Evolutionary conservation across 1,140 invertebrate genomes (phyloP).

Genomic region (Conopomorpha cramerella): DNA sequence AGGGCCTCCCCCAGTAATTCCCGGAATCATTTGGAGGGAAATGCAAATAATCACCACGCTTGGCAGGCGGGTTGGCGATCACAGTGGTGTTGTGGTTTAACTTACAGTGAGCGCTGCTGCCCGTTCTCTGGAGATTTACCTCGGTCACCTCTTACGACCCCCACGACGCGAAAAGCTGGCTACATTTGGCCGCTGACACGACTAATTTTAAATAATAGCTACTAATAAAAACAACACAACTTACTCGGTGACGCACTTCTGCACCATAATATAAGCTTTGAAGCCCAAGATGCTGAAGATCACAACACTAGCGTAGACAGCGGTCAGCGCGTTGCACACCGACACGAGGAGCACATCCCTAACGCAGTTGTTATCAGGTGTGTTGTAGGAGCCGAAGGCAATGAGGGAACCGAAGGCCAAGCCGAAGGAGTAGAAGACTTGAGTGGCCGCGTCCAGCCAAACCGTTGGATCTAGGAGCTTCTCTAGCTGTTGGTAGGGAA

Average conservation of each 20-base stretch:
- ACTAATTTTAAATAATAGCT: too few relatives aligned
- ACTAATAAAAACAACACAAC: constrained; percentile 20
- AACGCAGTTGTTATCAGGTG: constrained; percentile 88
- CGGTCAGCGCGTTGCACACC: constrained; percentile 87
- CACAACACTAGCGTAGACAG: constrained; percentile 91
- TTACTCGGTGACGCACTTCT: constrained; percentile 77
- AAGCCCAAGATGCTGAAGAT: constrained; percentile 89
- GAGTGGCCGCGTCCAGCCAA: constrained; percentile 93
- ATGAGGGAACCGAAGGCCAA: constrained; percentile 91
- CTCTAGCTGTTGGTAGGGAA: constrained; percentile 64
- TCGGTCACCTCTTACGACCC: neutral
- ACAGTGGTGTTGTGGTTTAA: neutral
- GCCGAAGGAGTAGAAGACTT: constrained; percentile 95
- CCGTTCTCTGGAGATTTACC: neutral
- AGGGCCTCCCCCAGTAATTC: too few relatives aligned
- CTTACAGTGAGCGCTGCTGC: too few relatives aligned
- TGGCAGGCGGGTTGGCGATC: too few relatives aligned
- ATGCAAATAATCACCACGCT: too few relatives aligned
- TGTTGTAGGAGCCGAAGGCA: constrained; percentile 90
- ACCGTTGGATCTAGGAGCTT: constrained; percentile 81
- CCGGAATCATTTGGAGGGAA: too few relatives aligned
- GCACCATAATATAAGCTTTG: constrained; percentile 81
- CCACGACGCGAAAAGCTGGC: neutral
- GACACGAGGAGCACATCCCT: constrained; percentile 89
- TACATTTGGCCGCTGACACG: too few relatives aligned